phyloP scores from a whole-genome alignment of 1,140 invertebrate genomes.

The Zaprionus nigranus region DNA sequence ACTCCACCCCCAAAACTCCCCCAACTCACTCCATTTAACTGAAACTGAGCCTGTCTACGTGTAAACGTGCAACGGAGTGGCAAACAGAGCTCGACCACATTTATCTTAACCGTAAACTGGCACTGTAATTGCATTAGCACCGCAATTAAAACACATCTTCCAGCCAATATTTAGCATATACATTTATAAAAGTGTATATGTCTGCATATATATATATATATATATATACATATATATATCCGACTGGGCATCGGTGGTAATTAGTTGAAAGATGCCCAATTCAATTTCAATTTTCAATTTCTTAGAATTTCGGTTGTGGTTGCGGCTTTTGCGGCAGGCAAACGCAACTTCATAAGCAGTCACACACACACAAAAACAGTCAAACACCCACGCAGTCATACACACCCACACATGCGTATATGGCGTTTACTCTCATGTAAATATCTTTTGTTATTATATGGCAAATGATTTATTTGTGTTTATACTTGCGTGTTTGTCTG shows the following conservation, averaged over 20 bases:
- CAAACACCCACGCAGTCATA: not conserved
- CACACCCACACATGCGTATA: not conserved
- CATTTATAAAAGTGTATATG: not conserved
- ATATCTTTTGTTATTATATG: conserved; percentile 20
- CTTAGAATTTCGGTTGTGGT: conserved; percentile 18
- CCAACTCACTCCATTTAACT: not conserved
- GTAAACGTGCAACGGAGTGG: conserved; percentile 4
- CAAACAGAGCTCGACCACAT: conserved; percentile 10
- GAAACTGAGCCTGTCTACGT: conserved; percentile 10
- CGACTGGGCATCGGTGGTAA: conserved; percentile 7
- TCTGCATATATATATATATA: not conserved
- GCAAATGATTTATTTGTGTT: conserved; percentile 28
- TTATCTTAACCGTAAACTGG: conserved; percentile 8
- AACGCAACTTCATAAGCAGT: conserved; percentile 1
- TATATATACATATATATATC: not conserved
- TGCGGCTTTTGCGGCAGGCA: conserved; percentile 38
- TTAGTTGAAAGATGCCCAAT: conserved; percentile 36
- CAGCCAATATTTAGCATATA: not conserved
- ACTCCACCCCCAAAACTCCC: not conserved
- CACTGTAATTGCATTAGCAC: conserved; percentile 47
- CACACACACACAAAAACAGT: conserved; percentile 1
- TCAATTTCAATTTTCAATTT: conserved; percentile 46
- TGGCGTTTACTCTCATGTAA: not conserved
- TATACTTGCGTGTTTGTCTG: conserved; percentile 23
- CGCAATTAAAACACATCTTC: conserved; percentile 49